A percentile compares a stretch with the other conserved stretches of the same genome.
Conservation (phyloP, 2,888 invertebrate species). For the Caenorhabditis imperialis region DNA sequence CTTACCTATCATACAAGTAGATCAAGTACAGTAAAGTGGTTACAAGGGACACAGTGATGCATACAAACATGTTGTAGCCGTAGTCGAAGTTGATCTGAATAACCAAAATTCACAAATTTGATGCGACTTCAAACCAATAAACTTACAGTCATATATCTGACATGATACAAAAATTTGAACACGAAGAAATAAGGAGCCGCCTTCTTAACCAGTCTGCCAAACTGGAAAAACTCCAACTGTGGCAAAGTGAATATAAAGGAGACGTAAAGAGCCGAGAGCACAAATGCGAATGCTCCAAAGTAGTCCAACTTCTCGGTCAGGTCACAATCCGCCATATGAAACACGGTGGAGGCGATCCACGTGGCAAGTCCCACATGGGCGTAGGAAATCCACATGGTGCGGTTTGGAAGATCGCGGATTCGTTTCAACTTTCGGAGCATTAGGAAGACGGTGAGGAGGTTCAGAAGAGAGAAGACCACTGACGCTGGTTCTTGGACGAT, state of each 20-base stretch:
- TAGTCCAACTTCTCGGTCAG: conserved; percentile 74
- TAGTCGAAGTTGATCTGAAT: conserved; percentile 66
- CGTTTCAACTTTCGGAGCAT: conserved; percentile 51
- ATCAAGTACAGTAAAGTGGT: conserved; percentile 59
- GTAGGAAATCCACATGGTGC: conserved; percentile 64
- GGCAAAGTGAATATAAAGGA: conserved; percentile 52
- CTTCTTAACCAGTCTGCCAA: conserved; percentile 29
- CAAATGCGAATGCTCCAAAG: conserved; percentile 62
- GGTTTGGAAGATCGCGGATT: conserved; percentile 28
- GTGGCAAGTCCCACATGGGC: conserved; percentile 59
- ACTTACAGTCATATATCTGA: conserved; percentile 47
- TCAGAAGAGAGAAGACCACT: conserved; percentile 68
- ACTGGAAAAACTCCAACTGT: conserved; percentile 6
- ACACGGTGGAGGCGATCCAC: conserved; percentile 68
- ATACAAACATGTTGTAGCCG: conserved; percentile 69
- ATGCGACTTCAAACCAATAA: background rate
- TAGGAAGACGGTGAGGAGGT: conserved; percentile 56
- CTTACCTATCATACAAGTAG: conserved; percentile 33
- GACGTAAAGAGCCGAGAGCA: conserved; percentile 59
- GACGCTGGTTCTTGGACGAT: conserved; percentile 72
- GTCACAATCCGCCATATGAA: conserved; percentile 70
- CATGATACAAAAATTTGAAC: conserved; percentile 40
- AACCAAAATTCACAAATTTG: background rate
- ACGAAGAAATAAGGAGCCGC: conserved; percentile 6
- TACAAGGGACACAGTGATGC: conserved; percentile 55